Percentiles rank a stretch among this genome's conserved stretches.
phyloP scores from a whole-genome alignment of 2,797 vertebrate genomes.

The Antrozous pallidus region DNA sequence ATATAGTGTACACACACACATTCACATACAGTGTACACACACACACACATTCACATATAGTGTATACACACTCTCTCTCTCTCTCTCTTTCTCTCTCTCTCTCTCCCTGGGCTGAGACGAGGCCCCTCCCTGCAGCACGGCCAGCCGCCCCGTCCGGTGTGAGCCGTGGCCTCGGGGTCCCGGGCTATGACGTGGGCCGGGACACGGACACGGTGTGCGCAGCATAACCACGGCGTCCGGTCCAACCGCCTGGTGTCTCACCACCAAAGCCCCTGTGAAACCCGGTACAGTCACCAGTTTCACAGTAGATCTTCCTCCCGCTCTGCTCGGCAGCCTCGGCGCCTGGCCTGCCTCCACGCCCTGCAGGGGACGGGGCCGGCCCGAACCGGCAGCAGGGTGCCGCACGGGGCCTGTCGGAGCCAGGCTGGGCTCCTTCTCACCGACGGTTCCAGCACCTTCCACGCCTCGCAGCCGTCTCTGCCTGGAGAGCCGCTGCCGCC shows the following conservation, averaged over 20 bases:
- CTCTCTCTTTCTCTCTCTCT: no score
- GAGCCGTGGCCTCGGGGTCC: no score
- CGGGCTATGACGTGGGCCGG: no score
- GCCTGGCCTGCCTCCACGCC: conserved; percentile 87
- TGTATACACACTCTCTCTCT: no score
- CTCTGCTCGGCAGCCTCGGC: conserved; percentile 88
- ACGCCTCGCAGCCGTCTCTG: conserved; percentile 60
- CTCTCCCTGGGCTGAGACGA: background rate
- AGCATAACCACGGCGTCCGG: conserved; percentile 83
- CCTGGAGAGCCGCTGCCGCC: background rate
- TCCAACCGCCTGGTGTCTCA: conserved; percentile 86
- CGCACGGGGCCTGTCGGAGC: conserved; percentile 82
- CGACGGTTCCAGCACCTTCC: conserved; percentile 79
- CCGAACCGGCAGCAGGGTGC: conserved; percentile 82
- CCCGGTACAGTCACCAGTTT: conserved; percentile 90
- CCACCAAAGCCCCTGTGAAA: conserved; percentile 87
- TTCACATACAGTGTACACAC: no score
- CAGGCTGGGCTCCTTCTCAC: conserved; percentile 81
- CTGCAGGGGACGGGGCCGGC: conserved; percentile 86
- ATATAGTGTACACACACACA: no score
- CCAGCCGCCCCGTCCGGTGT: rapidly evolving
- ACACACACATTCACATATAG: no score
- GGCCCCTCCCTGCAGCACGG: background rate
- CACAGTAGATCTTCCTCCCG: conserved; percentile 89
- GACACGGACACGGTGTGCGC: conserved; percentile 79